A percentile compares a stretch with the other conserved stretches of the same genome.
Conservation (phyloP, 2,888 invertebrate genomes). For the Dryobota labecula region DNA sequence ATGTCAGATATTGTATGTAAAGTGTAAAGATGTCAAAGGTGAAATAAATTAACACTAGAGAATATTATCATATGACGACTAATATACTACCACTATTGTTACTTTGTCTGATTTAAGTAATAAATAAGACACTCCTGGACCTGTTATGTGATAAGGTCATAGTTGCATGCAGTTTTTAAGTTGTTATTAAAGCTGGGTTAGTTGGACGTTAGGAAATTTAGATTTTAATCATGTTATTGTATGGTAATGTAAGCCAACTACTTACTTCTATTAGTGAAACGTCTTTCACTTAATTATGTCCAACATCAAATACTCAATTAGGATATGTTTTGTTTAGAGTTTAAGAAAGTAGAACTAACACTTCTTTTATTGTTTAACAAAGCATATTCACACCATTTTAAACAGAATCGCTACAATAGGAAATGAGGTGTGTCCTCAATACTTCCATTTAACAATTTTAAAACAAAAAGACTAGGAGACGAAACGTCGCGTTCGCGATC, state of each 20-base stretch:
- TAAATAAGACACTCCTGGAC: conserved; percentile 46
- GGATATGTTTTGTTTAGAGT: conserved; percentile 78
- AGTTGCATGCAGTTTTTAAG: conserved; percentile 23
- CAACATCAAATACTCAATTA: conserved; percentile 67
- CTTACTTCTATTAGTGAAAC: conserved; percentile 66
- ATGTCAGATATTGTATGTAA: conserved; percentile 32
- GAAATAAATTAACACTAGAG: conserved; percentile 55
- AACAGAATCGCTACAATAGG: conserved; percentile 83
- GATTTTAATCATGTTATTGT: conserved; percentile 44
- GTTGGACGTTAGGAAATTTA: conserved; percentile 19
- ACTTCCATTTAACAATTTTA: conserved; percentile 84
- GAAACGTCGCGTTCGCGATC: conserved; percentile 87
- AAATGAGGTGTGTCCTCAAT: conserved; percentile 88
- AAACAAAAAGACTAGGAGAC: conserved; percentile 85
- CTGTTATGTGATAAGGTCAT: conserved; percentile 56
- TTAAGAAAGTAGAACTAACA: conserved; percentile 89
- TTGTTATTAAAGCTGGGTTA: conserved; percentile 55
- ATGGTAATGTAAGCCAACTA: conserved; percentile 47
- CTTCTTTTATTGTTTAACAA: conserved; percentile 85
- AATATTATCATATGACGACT: conserved; percentile 24
- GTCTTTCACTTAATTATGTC: conserved; percentile 63
- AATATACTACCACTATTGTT: conserved; percentile 35
- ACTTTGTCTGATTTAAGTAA: conserved; percentile 13
- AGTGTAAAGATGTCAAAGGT: conserved; percentile 53
- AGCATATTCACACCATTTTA: conserved; percentile 87